Evolutionary conservation across 2,888 invertebrate species (phyloP), one percentile per base, ranked within the genome.

Genomic region (Leptopterna dolabrata): DNA sequence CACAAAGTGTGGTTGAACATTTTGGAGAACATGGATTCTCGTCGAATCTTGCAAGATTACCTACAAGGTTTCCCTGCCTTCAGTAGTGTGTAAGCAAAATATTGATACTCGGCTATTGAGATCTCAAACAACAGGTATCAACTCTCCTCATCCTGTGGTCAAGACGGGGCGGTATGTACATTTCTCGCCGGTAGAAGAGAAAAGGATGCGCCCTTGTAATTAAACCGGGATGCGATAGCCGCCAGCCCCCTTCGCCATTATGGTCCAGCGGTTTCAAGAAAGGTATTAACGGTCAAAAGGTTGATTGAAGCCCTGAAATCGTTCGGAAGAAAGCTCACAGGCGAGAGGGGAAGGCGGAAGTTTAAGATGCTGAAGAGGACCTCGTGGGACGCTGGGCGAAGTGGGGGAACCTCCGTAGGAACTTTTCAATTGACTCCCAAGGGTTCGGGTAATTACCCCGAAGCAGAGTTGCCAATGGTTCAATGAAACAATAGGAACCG

Each of bases 371-470:
- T 81, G 81, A 81, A 80, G 27, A 51, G 81, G 30, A 51, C 51
- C 51, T 27, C 24, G 51, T n/a, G n/a, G 55, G 30, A 29, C 2
- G 19, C 30, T 16, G 6, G 81, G 29, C 16, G 19, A 45, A 6
- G 9, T 24, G 47, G 29, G 47, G 19, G 78, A 19, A 45, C 16
- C 24, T 45, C 19, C 45, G 43, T 27, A n/a, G 81, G 81, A 81
- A 81, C 81, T 81, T 81, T 81, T 81, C 81, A 81, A 81, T 81
- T 81, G 81, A 81, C 81, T 81, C 81, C 81, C 29, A 27, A 81
- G 51, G 81, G 81, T 81, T 81, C 81, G 51, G 51, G 81, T 81
- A 81, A 81, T 81, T 81, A 81, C 81, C 51, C 55, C 13, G 51
- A 29, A n/a, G 55, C 81, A n/a, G 51, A 81, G 81, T 81, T 81